A percentile compares a stretch with the other conserved stretches of the same genome.
These are phyloP conservation scores for Smittia sp. DNA, from an alignment of 2,888 invertebrate species.

Conservation along the genomic window DNA sequence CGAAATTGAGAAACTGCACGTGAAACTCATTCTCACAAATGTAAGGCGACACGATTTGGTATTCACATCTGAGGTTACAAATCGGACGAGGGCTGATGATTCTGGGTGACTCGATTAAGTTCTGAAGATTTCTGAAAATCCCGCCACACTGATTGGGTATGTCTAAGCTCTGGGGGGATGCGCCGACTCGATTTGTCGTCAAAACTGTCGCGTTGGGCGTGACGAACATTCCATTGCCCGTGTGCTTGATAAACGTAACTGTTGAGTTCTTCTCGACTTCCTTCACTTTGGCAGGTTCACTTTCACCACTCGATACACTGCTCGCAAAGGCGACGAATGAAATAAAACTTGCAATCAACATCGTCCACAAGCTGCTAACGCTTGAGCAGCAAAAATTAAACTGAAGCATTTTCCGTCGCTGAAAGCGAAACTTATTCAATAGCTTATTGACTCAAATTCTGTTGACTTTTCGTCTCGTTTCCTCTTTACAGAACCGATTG, in stretches of 20 bases:
- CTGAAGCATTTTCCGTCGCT: slow-evolving; percentile 25
- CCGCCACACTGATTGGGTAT: slow-evolving; percentile 49
- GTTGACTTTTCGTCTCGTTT: slow-evolving; percentile 9
- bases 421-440: slow-evolving; percentile 36
- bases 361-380: neutral
- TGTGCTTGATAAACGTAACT: neutral
- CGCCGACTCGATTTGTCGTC: neutral
- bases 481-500: slow-evolving; percentile 7
- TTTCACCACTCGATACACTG: neutral
- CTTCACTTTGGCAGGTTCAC: neutral
- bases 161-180: neutral
- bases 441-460: neutral
- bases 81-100: slow-evolving; percentile 54
- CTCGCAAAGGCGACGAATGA: neutral
- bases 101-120: slow-evolving; percentile 56
- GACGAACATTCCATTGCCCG: neutral
- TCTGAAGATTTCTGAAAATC: slow-evolving; percentile 54
- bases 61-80: slow-evolving; percentile 54
- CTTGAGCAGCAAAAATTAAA: slow-evolving; percentile 1
- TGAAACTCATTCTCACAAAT: slow-evolving; percentile 57
- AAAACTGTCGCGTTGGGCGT: neutral
- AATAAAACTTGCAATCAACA: neutral
- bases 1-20: slow-evolving; percentile 59
- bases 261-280: neutral
- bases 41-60: slow-evolving; percentile 55